These are phyloP conservation scores for Piprites chloris DNA, from an alignment of 2,113 vertebrate genomes.

Conservation along the genomic window DNA sequence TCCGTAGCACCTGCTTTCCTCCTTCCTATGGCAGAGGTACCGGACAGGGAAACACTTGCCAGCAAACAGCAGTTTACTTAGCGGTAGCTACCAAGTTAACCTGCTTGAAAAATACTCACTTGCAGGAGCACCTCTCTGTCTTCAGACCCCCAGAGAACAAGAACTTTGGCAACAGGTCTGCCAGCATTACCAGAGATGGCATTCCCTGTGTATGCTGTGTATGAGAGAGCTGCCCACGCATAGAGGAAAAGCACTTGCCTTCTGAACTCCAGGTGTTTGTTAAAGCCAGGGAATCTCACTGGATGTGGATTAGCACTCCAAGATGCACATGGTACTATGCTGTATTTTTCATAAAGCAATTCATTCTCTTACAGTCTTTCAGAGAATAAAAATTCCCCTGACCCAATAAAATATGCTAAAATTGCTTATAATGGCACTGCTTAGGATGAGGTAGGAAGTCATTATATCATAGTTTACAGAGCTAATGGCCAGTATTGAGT, in stretches of 20 bases:
- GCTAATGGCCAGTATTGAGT: slow-evolving; percentile 55
- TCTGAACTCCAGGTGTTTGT: not conserved
- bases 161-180: not conserved
- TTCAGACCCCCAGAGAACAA: not conserved
- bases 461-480: slow-evolving; percentile 47
- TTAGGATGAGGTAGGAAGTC: slow-evolving; percentile 50
- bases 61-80: not conserved
- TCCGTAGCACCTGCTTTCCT: not conserved
- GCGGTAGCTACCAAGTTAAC: not conserved
- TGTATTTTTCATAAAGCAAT: slow-evolving; percentile 23
- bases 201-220: not conserved
- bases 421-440: slow-evolving; percentile 23
- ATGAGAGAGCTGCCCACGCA: not conserved
- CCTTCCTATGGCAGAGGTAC: not conserved
- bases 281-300: not conserved
- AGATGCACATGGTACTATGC: not conserved
- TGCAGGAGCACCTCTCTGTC: not conserved
- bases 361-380: slow-evolving; percentile 12
- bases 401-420: slow-evolving; percentile 55
- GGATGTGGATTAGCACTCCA: not conserved
- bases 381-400: slow-evolving; percentile 19
- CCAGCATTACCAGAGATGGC: not conserved
- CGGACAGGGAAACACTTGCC: not conserved
- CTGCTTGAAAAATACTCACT: not conserved
- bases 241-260: not conserved